These are phyloP conservation scores for Rhinoderma darwinii DNA, from an alignment of 2,113 vertebrate genomes.

Conservation along the genomic window DNA sequence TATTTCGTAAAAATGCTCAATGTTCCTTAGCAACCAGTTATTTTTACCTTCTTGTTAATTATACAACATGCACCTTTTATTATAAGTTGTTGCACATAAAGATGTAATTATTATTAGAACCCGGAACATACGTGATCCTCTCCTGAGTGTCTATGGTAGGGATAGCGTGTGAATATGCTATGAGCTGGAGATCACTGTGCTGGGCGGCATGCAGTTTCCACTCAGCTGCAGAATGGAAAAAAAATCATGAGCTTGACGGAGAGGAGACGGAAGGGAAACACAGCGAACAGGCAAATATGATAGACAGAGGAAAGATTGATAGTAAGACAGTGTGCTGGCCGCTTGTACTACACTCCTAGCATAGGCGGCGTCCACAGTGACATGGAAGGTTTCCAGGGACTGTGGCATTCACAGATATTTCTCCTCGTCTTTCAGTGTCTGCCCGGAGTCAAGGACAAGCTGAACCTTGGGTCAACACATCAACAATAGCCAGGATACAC, in stretches of 20 bases:
- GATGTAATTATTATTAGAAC: not conserved
- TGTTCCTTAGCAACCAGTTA: not conserved
- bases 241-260: slow-evolving; percentile 19
- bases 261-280: slow-evolving; percentile 47
- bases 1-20: not conserved
- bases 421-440: slow-evolving; percentile 51
- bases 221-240: slow-evolving; percentile 37
- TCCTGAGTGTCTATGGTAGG: not conserved
- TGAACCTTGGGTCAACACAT: slow-evolving; percentile 35
- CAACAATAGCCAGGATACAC: slow-evolving; percentile 57
- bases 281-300: slow-evolving; percentile 7
- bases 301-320: slow-evolving; percentile 55
- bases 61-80: not conserved
- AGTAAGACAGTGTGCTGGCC: slow-evolving; percentile 19
- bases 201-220: slow-evolving; percentile 28
- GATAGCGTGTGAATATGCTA: slow-evolving; percentile 29
- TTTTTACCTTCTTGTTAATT: not conserved
- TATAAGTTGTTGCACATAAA: not conserved
- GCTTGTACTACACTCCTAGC: not conserved
- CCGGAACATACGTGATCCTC: not conserved
- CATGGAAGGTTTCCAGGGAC: slow-evolving; percentile 41
- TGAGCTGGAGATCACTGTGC: not conserved
- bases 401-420: slow-evolving; percentile 25
- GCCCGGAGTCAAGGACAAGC: slow-evolving; percentile 51
- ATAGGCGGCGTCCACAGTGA: slow-evolving; percentile 32